These are phyloP conservation scores for Tyria jacobaeae DNA, from an alignment of 2,888 invertebrate species.

Conservation along the genomic window DNA sequence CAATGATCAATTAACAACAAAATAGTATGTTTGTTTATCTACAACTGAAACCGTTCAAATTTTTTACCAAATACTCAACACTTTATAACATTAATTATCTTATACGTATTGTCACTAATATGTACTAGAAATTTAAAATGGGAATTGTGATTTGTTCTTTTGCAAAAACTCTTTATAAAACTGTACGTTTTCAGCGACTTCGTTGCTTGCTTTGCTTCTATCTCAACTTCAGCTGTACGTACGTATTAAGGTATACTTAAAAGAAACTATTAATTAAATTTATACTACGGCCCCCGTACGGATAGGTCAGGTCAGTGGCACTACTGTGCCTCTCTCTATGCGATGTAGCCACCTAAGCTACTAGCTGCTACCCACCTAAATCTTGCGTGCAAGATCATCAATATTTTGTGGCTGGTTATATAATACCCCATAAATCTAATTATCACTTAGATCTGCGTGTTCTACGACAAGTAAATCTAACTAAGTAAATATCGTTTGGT, in stretches of 20 bases:
- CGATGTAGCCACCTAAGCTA: background rate
- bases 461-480: background rate
- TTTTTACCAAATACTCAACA: too few species aligned
- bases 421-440: background rate
- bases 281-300: background rate
- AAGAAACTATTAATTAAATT: conserved; percentile 1
- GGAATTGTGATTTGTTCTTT: too few species aligned
- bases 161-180: too few species aligned
- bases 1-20: too few species aligned
- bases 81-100: too few species aligned
- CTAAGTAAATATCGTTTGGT: background rate
- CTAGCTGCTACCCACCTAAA: background rate
- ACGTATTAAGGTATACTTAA: background rate
- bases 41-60: too few species aligned
- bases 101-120: too few species aligned
- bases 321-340: background rate
- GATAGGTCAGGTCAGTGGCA: conserved; percentile 7
- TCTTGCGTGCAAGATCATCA: background rate
- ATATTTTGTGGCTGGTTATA: conserved; percentile 1
- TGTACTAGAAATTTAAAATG: too few species aligned
- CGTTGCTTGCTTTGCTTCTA: too few species aligned
- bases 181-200: too few species aligned
- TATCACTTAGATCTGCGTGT: background rate
- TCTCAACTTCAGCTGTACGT: too few species aligned
- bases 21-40: too few species aligned